These are phyloP conservation scores for Gonatopus flavifemur DNA, from an alignment of 1,140 invertebrate genomes.

Conservation along the genomic window DNA sequence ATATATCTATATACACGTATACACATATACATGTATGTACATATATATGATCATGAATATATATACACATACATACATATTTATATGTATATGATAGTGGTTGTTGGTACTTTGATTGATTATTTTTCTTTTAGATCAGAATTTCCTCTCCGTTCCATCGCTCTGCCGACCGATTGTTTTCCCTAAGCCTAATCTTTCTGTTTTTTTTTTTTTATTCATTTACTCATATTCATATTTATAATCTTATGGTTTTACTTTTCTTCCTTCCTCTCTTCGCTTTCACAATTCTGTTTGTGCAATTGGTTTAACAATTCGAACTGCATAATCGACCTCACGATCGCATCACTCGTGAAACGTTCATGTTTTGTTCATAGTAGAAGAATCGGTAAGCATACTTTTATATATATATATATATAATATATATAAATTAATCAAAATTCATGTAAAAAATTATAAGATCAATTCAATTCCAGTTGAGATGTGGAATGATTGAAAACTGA, in stretches of 20 bases:
- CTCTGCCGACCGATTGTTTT: constrained; percentile 33
- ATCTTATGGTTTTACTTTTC: neutral
- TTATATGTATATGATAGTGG: constrained; percentile 35
- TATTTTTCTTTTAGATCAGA: constrained; percentile 43
- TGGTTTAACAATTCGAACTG: too few relatives aligned
- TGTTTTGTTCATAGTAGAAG: too few relatives aligned
- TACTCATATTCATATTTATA: too few relatives aligned
- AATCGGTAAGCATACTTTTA: too few relatives aligned
- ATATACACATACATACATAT: constrained; percentile 32
- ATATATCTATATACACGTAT: constrained; percentile 34
- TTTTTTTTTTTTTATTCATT: too few relatives aligned
- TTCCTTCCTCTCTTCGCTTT: neutral
- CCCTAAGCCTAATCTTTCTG: constrained; percentile 16
- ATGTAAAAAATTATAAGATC: too few relatives aligned
- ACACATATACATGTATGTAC: constrained; percentile 32
- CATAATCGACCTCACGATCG: too few relatives aligned
- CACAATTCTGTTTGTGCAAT: neutral
- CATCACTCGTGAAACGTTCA: too few relatives aligned
- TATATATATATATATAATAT: too few relatives aligned
- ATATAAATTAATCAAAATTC: too few relatives aligned
- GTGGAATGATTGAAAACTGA: too few relatives aligned
- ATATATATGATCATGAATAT: constrained; percentile 31
- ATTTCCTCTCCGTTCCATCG: constrained; percentile 43
- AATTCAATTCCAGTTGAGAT: too few relatives aligned
- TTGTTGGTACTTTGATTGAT: constrained; percentile 51